Evolutionary conservation across 1,140 invertebrate genomes (phyloP).

Genomic region (Scylla paramamosain): DNA sequence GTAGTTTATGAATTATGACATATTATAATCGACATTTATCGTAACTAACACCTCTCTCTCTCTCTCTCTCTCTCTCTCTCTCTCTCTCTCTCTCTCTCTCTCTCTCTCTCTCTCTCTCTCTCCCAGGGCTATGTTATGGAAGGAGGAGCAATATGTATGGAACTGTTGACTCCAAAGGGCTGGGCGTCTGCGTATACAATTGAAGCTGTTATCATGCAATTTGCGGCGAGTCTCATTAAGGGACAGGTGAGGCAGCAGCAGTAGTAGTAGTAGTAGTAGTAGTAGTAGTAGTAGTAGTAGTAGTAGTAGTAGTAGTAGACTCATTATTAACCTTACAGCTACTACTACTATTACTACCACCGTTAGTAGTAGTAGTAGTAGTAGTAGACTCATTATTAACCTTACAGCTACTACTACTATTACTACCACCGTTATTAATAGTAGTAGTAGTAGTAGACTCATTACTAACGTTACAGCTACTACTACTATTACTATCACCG

Average conservation of each 20-base stretch:
- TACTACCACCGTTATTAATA: too few species aligned
- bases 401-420: too few species aligned
- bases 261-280: slow-evolving; percentile 47
- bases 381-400: too few species aligned
- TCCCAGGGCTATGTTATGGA: slow-evolving; percentile 93
- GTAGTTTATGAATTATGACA: too few species aligned
- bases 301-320: slow-evolving; percentile 21
- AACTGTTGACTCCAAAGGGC: slow-evolving; percentile 93
- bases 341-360: too few species aligned
- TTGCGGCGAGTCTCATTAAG: slow-evolving; percentile 96
- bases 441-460: too few species aligned
- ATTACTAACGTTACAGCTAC: too few species aligned
- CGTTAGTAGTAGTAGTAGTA: too few species aligned
- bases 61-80: not conserved
- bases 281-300: slow-evolving; percentile 45
- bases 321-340: too few species aligned
- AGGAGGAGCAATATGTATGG: slow-evolving; percentile 97
- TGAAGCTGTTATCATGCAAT: slow-evolving; percentile 96
- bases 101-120: not conserved
- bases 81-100: not conserved
- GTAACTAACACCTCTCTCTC: not conserved
- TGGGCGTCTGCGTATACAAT: slow-evolving; percentile 98
- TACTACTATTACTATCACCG: too few species aligned
- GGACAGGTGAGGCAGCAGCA: slow-evolving; percentile 85
- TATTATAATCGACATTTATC: not conserved